Percentiles rank a stretch among this genome's conserved stretches.
Evolutionary conservation across 2,797 vertebrate genomes (phyloP).

Genomic region (Dendrocincla tyrannina): DNA sequence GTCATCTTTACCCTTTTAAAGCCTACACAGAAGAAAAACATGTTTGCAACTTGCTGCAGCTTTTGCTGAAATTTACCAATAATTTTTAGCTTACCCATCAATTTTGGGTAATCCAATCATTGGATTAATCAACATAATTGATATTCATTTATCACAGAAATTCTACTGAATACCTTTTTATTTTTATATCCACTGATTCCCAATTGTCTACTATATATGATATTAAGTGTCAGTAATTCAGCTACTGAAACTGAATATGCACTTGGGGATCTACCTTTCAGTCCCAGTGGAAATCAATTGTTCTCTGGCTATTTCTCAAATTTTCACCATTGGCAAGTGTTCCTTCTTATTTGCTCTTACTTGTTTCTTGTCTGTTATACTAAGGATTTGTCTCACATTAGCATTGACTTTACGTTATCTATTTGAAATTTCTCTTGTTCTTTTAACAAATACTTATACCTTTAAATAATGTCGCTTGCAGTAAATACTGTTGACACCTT

Average conservation of each 20-base stretch:
- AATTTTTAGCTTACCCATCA: not conserved
- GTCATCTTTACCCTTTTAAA: not conserved
- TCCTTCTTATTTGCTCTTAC: not conserved
- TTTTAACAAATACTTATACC: not conserved
- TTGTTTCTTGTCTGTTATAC: not conserved
- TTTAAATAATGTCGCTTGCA: not conserved
- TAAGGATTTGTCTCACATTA: not conserved
- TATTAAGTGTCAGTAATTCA: not conserved
- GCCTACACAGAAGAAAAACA: not conserved
- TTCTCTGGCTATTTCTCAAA: not conserved
- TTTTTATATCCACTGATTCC: not conserved
- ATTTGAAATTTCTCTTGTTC: not conserved
- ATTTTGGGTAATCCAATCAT: accelerated
- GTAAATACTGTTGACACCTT: not conserved
- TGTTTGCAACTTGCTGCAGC: not conserved
- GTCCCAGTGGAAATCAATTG: not conserved
- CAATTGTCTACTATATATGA: not conserved
- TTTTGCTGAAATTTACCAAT: not conserved
- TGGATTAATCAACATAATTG: not conserved
- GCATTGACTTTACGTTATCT: not conserved
- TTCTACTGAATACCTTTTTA: not conserved
- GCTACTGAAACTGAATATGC: not conserved
- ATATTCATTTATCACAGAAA: not conserved
- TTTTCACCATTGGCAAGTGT: not conserved
- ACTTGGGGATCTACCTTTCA: not conserved